phyloP scores from a whole-genome alignment of 2,113 vertebrate genomes.

The Dasypus novemcinctus region DNA sequence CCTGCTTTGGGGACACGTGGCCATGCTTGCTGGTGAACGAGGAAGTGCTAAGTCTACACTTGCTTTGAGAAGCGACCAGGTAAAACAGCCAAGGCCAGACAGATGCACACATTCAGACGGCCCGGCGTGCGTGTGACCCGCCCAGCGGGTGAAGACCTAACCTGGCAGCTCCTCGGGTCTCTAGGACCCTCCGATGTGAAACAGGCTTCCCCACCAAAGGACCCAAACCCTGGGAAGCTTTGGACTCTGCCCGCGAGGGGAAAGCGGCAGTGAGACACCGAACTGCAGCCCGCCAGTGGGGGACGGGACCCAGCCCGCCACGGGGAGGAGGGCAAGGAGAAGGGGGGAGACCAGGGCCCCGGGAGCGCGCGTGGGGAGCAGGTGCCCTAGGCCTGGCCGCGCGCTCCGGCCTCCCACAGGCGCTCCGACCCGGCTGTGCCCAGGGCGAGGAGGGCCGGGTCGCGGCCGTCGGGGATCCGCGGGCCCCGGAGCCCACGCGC shows the following conservation, averaged over 20 bases:
- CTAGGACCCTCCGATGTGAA: neutral
- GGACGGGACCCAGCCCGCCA: neutral
- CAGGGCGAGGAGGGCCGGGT: neutral
- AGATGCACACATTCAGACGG: neutral
- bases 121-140: too few relatives aligned
- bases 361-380: neutral
- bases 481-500: neutral
- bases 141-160: neutral
- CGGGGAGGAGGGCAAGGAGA: neutral
- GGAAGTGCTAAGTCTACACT: neutral
- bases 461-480: neutral
- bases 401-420: neutral
- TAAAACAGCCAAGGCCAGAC: too few relatives aligned
- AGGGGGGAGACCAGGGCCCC: too few relatives aligned
- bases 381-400: neutral
- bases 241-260: neutral
- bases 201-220: accelerated
- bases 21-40: accelerated
- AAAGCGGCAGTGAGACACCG: neutral
- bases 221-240: neutral
- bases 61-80: neutral
- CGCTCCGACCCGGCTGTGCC: neutral
- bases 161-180: neutral
- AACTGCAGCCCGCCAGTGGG: neutral
- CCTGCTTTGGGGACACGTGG: neutral